Conservation (phyloP, 2,113 vertebrate genomes). For the Thymallus thymallus region DNA sequence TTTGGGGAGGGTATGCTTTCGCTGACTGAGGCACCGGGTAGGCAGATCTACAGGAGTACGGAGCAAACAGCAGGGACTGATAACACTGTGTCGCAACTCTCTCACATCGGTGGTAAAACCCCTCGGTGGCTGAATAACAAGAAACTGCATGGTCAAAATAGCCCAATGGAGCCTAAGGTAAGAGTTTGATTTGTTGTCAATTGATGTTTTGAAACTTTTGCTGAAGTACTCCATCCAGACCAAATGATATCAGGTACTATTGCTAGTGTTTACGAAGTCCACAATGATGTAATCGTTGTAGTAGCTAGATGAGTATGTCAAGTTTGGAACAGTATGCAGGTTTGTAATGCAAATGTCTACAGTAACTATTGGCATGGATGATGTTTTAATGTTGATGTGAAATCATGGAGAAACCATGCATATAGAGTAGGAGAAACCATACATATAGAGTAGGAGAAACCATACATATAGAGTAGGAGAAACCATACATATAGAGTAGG, state of each 20-base stretch:
- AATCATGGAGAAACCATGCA: too few species aligned
- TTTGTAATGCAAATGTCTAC: not conserved
- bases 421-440: slow-evolving; percentile 2
- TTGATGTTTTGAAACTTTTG: not conserved
- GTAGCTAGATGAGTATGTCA: not conserved
- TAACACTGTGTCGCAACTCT: not conserved
- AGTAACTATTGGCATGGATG: not conserved
- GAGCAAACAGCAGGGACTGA: slow-evolving; percentile 29
- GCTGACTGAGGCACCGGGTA: slow-evolving; percentile 22
- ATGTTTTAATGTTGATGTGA: too few species aligned
- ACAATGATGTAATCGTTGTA: not conserved
- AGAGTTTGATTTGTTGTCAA: not conserved
- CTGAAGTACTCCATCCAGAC: not conserved
- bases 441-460: too few species aligned
- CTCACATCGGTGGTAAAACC: not conserved
- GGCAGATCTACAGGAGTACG: not conserved
- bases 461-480: too few species aligned
- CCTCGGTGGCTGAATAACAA: not conserved
- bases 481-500: too few species aligned
- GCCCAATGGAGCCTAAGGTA: slow-evolving; percentile 23
- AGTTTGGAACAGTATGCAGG: not conserved
- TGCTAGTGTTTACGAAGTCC: not conserved
- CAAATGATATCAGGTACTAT: not conserved
- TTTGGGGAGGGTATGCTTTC: slow-evolving; percentile 21
- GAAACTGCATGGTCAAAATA: not conserved